Evolutionary conservation across 64 coral and sea anemone genomes (phyloP), one percentile per base, ranked within the genome.

Genomic region (Porites lutea): DNA sequence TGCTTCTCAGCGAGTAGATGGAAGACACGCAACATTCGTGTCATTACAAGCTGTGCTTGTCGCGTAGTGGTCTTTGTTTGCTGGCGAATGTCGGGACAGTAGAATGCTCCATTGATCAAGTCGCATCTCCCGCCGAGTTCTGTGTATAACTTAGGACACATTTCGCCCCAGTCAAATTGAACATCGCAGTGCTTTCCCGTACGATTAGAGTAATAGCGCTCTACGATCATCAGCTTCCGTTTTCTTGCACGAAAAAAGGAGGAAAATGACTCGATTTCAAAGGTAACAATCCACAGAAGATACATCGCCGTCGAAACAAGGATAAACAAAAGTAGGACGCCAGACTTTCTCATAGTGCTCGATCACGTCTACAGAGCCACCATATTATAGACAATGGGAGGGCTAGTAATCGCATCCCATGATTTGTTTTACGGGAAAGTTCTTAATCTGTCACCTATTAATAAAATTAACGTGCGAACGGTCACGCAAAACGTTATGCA

Each of bases 71-170:
- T 13, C 59, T 57, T 22, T 13, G 75, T 59, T n/a, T 46, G 10
- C 3, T 63, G 49, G 19, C 88, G 49, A 19, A 90, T 65, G 53
- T 90, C 88, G 0, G 47, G 61, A 13, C 88, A 90, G 13, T 90
- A 27, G n/a, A 48, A 82, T 22, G 48, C 54, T 14, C 59, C 57
- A 15, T 86, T 71, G 3, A 60, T 19, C 47, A 71, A 54, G n/a
- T 20, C 45, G 43, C 74, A 82, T 16, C 21, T 60, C 48, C 88
- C 88, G 71, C 78, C 88, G 13, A 90, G 75, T 27, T 90, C 88
- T 57, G 66, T 90, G 64, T 90, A 90, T 5, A 90, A 64, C 13
- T 77, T 52, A 8, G 88, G 88, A 61, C 88, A 90, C 88, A 90
- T 90, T 51, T 67, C 47, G 16, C 88, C 88, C 73, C 73, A 76